phyloP scores from a whole-genome alignment of 2,888 invertebrate species.

The Bibio marci region DNA sequence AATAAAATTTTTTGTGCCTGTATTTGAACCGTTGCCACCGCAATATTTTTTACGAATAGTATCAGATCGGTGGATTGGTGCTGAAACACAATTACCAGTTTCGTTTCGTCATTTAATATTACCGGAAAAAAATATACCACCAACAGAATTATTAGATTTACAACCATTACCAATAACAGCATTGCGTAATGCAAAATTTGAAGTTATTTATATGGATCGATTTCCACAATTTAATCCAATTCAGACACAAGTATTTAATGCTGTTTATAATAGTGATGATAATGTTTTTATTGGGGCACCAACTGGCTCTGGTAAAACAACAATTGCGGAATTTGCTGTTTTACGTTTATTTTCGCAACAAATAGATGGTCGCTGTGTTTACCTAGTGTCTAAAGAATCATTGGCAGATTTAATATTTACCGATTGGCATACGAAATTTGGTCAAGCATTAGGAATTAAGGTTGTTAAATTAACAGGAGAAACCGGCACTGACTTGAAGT shows the following conservation, averaged over 20 bases:
- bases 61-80: slow-evolving; percentile 84
- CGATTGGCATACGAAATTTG: slow-evolving; percentile 86
- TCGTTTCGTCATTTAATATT: slow-evolving; percentile 93
- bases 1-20: slow-evolving; percentile 95
- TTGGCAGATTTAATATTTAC: slow-evolving; percentile 76
- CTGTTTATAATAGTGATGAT: slow-evolving; percentile 95
- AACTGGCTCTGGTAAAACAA: slow-evolving; percentile 82
- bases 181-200: slow-evolving; percentile 69
- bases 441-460: slow-evolving; percentile 54
- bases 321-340: slow-evolving; percentile 91
- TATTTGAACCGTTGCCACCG: slow-evolving; percentile 95
- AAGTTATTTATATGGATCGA: slow-evolving; percentile 65
- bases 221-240: slow-evolving; percentile 96
- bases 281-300: slow-evolving; percentile 94
- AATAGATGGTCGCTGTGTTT: slow-evolving; percentile 74
- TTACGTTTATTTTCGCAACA: slow-evolving; percentile 65
- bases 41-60: slow-evolving; percentile 91
- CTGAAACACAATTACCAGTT: slow-evolving; percentile 90
- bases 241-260: slow-evolving; percentile 98
- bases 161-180: slow-evolving; percentile 94
- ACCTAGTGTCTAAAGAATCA: slow-evolving; percentile 81
- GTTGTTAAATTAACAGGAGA: slow-evolving; percentile 91
- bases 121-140: slow-evolving; percentile 96
- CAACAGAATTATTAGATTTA: slow-evolving; percentile 90
- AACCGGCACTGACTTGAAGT: slow-evolving; percentile 90